A percentile compares a stretch with the other conserved stretches of the same genome.
Evolutionary conservation across 2,113 vertebrate species (phyloP).

Genomic region (Naja naja): DNA sequence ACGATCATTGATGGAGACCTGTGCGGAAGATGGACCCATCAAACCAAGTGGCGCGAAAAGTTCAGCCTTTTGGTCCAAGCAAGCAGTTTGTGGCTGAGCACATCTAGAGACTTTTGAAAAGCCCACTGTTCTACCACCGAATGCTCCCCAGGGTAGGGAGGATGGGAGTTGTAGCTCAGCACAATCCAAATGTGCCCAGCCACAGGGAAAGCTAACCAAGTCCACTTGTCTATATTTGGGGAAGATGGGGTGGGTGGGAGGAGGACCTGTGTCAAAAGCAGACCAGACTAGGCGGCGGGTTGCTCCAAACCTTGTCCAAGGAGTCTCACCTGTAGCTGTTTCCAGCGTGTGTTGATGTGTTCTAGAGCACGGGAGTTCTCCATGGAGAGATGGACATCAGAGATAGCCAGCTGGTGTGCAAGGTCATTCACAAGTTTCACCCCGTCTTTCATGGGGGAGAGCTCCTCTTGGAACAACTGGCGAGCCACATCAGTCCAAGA

Average conservation of each 20-base stretch:
- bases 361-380: conserved; percentile 90
- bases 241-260: not conserved
- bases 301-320: too few species aligned
- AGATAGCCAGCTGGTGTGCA: conserved; percentile 94
- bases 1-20: conserved; percentile 90
- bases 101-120: not conserved
- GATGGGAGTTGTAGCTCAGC: not conserved
- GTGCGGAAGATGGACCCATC: conserved; percentile 25
- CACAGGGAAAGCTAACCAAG: not conserved
- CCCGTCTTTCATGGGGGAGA: conserved; percentile 89
- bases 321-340: conserved; percentile 88
- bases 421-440: conserved; percentile 93
- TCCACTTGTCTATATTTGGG: not conserved
- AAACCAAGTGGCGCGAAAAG: not conserved
- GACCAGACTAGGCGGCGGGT: too few species aligned
- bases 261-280: not conserved
- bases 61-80: not conserved
- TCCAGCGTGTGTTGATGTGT: conserved; percentile 93
- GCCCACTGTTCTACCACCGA: not conserved
- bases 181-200: not conserved
- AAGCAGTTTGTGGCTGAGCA: not conserved
- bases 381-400: conserved; percentile 94
- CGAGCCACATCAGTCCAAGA: not conserved
- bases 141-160: not conserved
- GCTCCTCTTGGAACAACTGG: conserved; percentile 94